Evolutionary conservation across 2,888 invertebrate genomes (phyloP).

Genomic region (Archips xylosteana): DNA sequence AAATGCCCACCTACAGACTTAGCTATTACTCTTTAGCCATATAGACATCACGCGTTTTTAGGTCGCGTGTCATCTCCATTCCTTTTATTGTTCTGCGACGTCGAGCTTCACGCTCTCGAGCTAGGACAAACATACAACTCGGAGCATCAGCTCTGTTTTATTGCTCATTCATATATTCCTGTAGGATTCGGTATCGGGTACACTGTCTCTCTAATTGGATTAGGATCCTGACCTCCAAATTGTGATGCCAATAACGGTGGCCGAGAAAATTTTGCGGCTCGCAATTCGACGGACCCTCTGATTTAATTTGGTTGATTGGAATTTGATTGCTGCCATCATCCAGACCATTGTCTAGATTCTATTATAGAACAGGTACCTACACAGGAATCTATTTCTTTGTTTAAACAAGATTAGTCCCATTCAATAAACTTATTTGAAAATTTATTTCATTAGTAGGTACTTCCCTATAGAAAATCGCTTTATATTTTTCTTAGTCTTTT

Average conservation of each 20-base stretch:
- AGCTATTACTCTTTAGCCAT: too few species aligned
- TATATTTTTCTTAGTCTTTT: too few species aligned
- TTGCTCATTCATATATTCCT: not conserved
- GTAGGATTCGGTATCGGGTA: conserved; percentile 9
- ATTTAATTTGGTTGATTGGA: conserved; percentile 34
- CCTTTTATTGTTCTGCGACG: too few species aligned
- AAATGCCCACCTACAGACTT: too few species aligned
- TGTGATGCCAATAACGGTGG: conserved; percentile 32
- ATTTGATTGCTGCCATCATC: conserved; percentile 10
- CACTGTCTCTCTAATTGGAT: conserved; percentile 30
- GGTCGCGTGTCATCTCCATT: too few species aligned
- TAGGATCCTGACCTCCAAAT: conserved; percentile 32
- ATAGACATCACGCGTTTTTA: too few species aligned
- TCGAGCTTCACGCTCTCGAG: not conserved
- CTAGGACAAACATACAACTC: not conserved
- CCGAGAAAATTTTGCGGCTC: conserved; percentile 23
- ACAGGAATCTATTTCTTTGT: not conserved
- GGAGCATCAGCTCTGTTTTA: not conserved
- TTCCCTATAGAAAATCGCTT: too few species aligned
- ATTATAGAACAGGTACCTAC: not conserved
- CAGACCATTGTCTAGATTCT: not conserved
- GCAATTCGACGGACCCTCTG: conserved; percentile 18
- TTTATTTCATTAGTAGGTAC: too few species aligned
- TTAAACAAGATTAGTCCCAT: not conserved
- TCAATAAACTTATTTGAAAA: not conserved